Conservation (phyloP, 2,113 vertebrate genomes). For the Oreocharis arfaki region DNA sequence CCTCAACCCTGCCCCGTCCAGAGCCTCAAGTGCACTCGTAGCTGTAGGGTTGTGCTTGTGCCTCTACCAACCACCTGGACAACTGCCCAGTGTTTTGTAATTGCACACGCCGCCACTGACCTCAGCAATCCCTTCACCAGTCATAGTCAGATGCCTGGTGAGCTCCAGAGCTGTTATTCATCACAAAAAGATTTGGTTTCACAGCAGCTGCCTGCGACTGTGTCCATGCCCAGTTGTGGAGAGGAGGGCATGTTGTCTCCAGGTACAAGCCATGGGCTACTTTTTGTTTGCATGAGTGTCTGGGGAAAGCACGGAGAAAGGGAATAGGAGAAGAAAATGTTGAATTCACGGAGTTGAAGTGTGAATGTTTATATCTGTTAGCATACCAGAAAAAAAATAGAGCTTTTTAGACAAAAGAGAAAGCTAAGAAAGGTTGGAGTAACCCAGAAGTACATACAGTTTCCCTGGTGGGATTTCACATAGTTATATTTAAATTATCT, state of each 20-base stretch:
- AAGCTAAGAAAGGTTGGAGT: neutral
- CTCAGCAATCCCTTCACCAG: slow-evolving; percentile 13
- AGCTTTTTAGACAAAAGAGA: neutral
- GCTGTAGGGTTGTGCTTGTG: neutral
- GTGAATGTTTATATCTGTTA: neutral
- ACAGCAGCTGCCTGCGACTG: neutral
- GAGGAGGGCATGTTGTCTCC: neutral
- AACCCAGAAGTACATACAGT: neutral
- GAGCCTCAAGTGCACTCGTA: neutral
- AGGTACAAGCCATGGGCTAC: neutral
- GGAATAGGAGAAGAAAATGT: neutral
- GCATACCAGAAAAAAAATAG: neutral
- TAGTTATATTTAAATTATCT: neutral
- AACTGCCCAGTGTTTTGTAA: neutral
- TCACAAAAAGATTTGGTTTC: neutral
- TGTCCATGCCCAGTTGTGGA: rapidly evolving
- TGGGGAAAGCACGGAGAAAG: neutral
- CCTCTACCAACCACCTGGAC: neutral
- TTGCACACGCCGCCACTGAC: neutral
- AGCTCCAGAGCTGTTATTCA: slow-evolving; percentile 8
- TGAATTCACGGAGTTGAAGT: neutral
- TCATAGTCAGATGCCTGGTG: neutral
- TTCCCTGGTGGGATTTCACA: neutral
- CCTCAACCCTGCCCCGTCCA: neutral
- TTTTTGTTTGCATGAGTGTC: neutral